A percentile compares a stretch with the other conserved stretches of the same genome.
Evolutionary conservation across 2,888 invertebrate genomes (phyloP).

Genomic region (Mythimna loreyi): DNA sequence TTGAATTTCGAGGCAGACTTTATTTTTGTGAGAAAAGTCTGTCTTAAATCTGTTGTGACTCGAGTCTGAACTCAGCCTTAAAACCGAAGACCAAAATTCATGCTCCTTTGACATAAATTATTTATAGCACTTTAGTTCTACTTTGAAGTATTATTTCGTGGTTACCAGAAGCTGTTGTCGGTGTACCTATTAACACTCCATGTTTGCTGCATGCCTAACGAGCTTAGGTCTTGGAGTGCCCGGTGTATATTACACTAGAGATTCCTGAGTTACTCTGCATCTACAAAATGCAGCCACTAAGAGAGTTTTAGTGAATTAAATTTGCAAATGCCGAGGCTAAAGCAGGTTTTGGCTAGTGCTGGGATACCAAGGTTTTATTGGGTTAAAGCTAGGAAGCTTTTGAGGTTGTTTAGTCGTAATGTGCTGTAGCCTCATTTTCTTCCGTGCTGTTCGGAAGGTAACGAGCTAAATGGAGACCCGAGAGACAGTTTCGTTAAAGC

Average conservation of each 20-base stretch:
- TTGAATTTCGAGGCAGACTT: too few relatives aligned
- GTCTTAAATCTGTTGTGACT: too few relatives aligned
- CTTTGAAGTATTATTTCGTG: conserved; percentile 46
- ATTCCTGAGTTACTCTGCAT: conserved; percentile 13
- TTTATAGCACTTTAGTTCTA: conserved; percentile 25
- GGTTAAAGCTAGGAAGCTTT: neutral
- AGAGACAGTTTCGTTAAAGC: neutral
- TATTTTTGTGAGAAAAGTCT: too few relatives aligned
- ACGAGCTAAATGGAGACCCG: neutral
- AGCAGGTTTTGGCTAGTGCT: neutral
- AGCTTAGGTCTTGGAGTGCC: conserved; percentile 1
- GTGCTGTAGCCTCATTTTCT: neutral
- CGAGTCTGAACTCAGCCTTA: conserved; percentile 12
- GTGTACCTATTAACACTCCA: neutral
- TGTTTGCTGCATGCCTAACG: neutral
- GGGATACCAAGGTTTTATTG: neutral
- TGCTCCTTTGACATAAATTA: conserved; percentile 55
- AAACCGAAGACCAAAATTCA: conserved; percentile 55
- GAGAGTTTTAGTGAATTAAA: conserved; percentile 5
- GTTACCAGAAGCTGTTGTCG: neutral
- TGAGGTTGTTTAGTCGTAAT: neutral
- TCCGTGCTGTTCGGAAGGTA: neutral
- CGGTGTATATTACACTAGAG: conserved; percentile 7
- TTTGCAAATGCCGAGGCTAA: conserved; percentile 15
- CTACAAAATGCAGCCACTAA: neutral